These are phyloP conservation scores for Mugil cephalus DNA, from an alignment of 2,113 vertebrate genomes.

Conservation along the genomic window DNA sequence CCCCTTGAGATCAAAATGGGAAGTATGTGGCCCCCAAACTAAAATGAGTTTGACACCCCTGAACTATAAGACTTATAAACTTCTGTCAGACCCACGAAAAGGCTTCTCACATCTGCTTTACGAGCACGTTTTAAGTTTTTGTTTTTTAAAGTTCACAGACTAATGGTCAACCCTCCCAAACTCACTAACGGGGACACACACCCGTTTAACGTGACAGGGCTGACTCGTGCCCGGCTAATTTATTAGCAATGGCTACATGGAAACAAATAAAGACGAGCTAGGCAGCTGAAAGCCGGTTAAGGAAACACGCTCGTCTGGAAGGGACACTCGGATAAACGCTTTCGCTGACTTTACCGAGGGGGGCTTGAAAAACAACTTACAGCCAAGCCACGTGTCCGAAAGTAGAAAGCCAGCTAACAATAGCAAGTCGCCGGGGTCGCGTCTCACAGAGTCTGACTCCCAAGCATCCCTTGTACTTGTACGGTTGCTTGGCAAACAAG, in stretches of 20 bases:
- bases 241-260: slow-evolving; percentile 4
- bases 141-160: not conserved
- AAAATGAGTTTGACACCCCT: no score
- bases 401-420: slow-evolving; percentile 77
- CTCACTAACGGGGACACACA: not conserved
- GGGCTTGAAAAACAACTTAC: slow-evolving; percentile 22
- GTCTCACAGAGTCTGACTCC: slow-evolving; percentile 50
- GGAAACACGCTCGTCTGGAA: not conserved
- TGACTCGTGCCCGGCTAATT: slow-evolving; percentile 26
- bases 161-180: not conserved
- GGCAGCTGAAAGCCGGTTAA: not conserved
- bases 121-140: not conserved
- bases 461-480: slow-evolving; percentile 67
- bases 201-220: not conserved
- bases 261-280: not conserved
- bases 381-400: slow-evolving; percentile 54
- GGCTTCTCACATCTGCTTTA: not conserved
- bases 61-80: not conserved
- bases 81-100: not conserved
- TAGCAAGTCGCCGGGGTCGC: slow-evolving; percentile 59
- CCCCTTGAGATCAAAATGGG: no score
- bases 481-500: slow-evolving; percentile 40
- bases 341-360: not conserved
- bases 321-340: not conserved
- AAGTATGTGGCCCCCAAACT: no score